A percentile compares a stretch with the other conserved stretches of the same genome.
phyloP scores from a whole-genome alignment of 1,140 invertebrate species.

The Tribolium castaneum region DNA sequence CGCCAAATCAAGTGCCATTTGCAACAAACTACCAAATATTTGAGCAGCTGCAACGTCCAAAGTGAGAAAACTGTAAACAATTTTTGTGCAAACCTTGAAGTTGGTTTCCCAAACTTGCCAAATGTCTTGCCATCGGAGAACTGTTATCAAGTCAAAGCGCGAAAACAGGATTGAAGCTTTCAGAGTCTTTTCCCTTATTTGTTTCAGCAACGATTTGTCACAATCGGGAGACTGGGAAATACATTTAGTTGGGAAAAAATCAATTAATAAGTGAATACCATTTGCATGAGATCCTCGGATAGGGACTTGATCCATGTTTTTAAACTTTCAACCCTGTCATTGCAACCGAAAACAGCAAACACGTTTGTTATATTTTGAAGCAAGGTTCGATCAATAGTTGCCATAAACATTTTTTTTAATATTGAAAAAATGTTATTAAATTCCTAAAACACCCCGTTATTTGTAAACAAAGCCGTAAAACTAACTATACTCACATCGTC shows the following conservation, averaged over 20 bases:
- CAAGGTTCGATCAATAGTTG: not conserved
- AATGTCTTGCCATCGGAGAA: constrained; percentile 22
- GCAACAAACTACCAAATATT: constrained; percentile 26
- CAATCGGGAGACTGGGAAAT: not conserved
- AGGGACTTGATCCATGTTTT: not conserved
- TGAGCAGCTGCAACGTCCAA: not conserved
- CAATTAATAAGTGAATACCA: not conserved
- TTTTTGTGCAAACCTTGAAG: not conserved
- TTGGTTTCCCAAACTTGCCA: constrained; percentile 8
- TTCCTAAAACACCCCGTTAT: not conserved
- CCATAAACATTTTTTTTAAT: not conserved
- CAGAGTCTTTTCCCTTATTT: not conserved
- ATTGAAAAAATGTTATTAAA: not conserved
- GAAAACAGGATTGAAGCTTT: constrained; percentile 28
- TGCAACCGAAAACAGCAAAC: not conserved
- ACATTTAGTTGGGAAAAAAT: not conserved
- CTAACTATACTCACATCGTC: not conserved
- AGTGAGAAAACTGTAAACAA: not conserved
- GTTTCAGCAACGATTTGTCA: not conserved
- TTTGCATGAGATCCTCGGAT: not conserved
- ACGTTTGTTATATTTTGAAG: not conserved
- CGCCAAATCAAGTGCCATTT: constrained; percentile 41
- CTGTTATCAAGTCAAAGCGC: constrained; percentile 28
- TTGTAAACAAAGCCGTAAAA: not conserved
- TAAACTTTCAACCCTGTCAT: not conserved